A percentile compares a stretch with the other conserved stretches of the same genome.
Evolutionary conservation across 1,140 invertebrate species (phyloP).

Genomic region (Caenorhabditis latens): DNA sequence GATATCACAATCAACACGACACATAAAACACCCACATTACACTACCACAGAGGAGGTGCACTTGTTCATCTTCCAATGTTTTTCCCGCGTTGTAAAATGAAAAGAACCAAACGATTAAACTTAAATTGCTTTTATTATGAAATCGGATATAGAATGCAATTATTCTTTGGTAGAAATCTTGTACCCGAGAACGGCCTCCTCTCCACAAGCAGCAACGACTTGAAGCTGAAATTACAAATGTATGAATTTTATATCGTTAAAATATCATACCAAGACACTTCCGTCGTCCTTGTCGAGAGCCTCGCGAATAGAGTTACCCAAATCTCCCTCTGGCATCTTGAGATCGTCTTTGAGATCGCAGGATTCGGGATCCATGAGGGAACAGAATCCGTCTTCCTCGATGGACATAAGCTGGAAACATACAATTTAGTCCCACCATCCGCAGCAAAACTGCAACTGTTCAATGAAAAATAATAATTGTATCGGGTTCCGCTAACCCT

Average conservation of each 20-base stretch:
- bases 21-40: slow-evolving; percentile 52
- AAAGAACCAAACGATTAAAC: not conserved
- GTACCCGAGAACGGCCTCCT: slow-evolving; percentile 74
- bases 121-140: slow-evolving; percentile 40
- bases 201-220: slow-evolving; percentile 75
- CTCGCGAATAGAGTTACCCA: slow-evolving; percentile 73
- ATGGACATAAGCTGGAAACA: slow-evolving; percentile 72
- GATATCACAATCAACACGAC: slow-evolving; percentile 53
- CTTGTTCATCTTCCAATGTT: slow-evolving; percentile 34
- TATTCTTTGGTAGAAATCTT: slow-evolving; percentile 74
- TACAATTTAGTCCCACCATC: not conserved
- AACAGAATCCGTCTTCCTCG: slow-evolving; percentile 75
- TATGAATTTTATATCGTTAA: slow-evolving; percentile 58
- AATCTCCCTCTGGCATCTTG: slow-evolving; percentile 73
- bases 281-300: slow-evolving; percentile 77
- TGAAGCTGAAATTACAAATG: slow-evolving; percentile 58
- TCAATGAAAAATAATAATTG: no score
- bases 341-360: slow-evolving; percentile 76
- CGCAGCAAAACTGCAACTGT: not conserved
- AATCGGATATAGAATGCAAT: slow-evolving; percentile 50
- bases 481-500: not conserved
- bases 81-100: not conserved
- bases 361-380: slow-evolving; percentile 74
- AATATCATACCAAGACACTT: slow-evolving; percentile 59
- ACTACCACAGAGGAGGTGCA: slow-evolving; percentile 6